These are phyloP conservation scores for Eupithecia subumbrata DNA, from an alignment of 2,888 invertebrate species.

Conservation along the genomic window DNA sequence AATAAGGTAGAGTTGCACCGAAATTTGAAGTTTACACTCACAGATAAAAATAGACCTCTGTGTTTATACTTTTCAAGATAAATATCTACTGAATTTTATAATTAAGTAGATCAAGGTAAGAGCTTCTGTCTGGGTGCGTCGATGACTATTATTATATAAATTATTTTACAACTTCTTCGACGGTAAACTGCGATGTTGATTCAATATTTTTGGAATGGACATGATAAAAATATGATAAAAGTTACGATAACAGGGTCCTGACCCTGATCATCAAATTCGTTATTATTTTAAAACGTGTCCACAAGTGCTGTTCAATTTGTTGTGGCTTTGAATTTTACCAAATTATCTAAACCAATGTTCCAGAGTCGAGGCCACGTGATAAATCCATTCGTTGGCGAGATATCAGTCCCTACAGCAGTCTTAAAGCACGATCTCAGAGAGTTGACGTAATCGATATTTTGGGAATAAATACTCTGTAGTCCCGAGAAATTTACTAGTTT, in stretches of 20 bases:
- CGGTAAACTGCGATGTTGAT: not conserved
- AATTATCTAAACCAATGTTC: not conserved
- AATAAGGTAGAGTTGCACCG: too few species aligned
- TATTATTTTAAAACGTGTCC: not conserved
- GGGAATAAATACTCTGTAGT: not conserved
- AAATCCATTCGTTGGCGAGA: not conserved
- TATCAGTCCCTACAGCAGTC: not conserved
- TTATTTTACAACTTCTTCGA: not conserved
- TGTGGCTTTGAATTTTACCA: not conserved
- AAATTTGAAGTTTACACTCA: too few species aligned
- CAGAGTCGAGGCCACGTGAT: not conserved
- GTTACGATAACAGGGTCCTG: not conserved
- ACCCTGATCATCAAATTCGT: not conserved
- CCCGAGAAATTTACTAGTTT: not conserved
- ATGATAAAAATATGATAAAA: not conserved
- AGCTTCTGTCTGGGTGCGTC: not conserved
- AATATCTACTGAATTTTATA: too few species aligned
- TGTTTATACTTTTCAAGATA: too few species aligned
- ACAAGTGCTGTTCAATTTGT: not conserved
- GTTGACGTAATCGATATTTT: not conserved
- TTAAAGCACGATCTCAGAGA: not conserved
- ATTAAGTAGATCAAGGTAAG: not conserved
- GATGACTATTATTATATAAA: not conserved
- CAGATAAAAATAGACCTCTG: too few species aligned
- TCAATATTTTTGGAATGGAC: not conserved